Evolutionary conservation across 2,113 vertebrate genomes (phyloP), one percentile per base, ranked within the genome.

Genomic region (Pseudonaja textilis): DNA sequence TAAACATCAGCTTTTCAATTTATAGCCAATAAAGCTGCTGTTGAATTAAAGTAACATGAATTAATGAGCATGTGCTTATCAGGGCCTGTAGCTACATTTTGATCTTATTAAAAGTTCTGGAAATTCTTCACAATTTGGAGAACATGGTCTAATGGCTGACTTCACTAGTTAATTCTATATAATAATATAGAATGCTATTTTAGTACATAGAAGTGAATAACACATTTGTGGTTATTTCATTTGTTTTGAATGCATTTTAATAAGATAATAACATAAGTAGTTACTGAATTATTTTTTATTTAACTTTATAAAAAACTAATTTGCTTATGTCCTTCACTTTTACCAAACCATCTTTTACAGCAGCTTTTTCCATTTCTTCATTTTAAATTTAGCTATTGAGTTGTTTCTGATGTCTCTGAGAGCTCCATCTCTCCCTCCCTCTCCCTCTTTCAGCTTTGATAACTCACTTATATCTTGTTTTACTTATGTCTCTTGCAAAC

Each of bases 401-500:
- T 2, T 59, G 59, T 16, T 90, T 39, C 25, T 64, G 74, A 74
- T 22, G 50, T 54, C 69, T 64, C 47, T 11, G 10, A 45, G 88
- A 91, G 89, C n/a, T 20, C 69, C 26, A 25, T 81, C 56, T 25
- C 55, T 85, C 4, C 54, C 18, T 4, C 54, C 56, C 59, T 45
- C 87, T 93, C 8, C 61, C 95, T 52, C n/a, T 88, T 61, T 61
- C 88, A 87, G 59, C 59, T 88, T 69, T 88, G 47, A 0, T 0
- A 16, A 93, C 47, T 85, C 89, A 42, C 54, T 81, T 74, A 20
- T 34, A 81, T 81, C 93, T 91, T 2, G 14, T 85, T 93, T 94
- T 85, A 96, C 74, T 29, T 89, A 74, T 57, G 89, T 39, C 54
- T 56, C 16, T 81, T 90, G 8, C 87, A 93, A 26, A 81, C 16